Evolutionary conservation across 1,140 invertebrate genomes (phyloP), one percentile per base, ranked within the genome.

Genomic region (Sarcophaga peregrina): DNA sequence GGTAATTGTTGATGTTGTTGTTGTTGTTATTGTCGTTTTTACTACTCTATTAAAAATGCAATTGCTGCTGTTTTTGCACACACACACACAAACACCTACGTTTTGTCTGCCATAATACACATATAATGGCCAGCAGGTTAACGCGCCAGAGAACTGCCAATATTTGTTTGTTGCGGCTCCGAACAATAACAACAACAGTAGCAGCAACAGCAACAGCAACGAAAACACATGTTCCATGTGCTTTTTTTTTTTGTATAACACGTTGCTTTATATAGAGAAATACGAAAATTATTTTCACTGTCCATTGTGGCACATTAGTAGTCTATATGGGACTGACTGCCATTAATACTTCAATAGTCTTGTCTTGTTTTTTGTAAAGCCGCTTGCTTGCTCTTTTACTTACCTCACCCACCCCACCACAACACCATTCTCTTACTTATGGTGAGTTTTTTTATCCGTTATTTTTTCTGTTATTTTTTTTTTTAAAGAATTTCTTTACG

Each of bases 231-330:
- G 11, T 73, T 9, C 11, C 8, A 13, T n/a, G n/a, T n/a, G n/a
- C n/a, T n/a, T n/a, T 46, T 74, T 11, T 48, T 76, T 13, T 0
- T 73, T 76, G 15, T 47, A 15, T 5, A 46, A 15, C 47, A 47
- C 20, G 17, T 3, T n/a, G n/a, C 25, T 17, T 15, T 48, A 52
- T 20, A 47, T 45, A 52, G 50, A 72, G 7, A 46, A 54, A 47
- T 5, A 25, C n/a, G 13, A 80, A 82, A 82, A 84, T 84, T 50
- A 84, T 37, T 84, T 84, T 84, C 78, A 81, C 81, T 45, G 68
- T 81, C 83, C 82, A 37, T 81, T 80, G 83, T 80, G 83, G 74
- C 81, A 82, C 83, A 84, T 84, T 84, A 84, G 83, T 80, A 84
- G 82, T 81, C 82, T 82, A 84, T 84, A 82, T 84, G 83, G 83